A percentile compares a stretch with the other conserved stretches of the same genome.
These are phyloP conservation scores for Coturnix japonica DNA, from an alignment of 2,113 vertebrate genomes.

Conservation along the genomic window DNA sequence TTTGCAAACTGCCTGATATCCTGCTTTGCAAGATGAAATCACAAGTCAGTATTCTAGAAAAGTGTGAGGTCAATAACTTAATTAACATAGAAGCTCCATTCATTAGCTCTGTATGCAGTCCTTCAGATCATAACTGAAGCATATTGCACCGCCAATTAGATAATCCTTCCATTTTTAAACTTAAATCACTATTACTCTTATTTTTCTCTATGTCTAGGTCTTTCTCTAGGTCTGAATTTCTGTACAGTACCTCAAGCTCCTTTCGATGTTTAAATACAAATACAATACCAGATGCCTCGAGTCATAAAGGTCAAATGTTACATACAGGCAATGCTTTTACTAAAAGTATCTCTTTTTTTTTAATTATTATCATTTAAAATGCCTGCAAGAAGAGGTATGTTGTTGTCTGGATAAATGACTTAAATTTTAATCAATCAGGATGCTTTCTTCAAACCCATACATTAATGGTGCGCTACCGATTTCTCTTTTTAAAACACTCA, in stretches of 20 bases:
- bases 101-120: neutral
- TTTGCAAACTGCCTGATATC: neutral
- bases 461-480: neutral
- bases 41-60: neutral
- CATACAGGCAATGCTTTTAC: neutral
- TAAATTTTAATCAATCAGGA: neutral
- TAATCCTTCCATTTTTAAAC: neutral
- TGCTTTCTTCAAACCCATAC: neutral
- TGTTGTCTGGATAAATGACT: neutral
- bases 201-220: neutral
- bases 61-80: rapidly evolving
- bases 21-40: neutral
- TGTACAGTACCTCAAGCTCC: neutral
- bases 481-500: neutral
- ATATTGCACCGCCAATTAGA: neutral
- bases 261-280: neutral
- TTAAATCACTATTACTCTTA: neutral
- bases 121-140: neutral
- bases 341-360: neutral
- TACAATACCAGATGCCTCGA: neutral
- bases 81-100: neutral
- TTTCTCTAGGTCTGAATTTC: neutral
- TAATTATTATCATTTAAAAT: neutral
- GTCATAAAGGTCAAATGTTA: neutral
- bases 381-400: neutral